Conservation (phyloP, 1,140 invertebrate species). For the Lineus longissimus region DNA sequence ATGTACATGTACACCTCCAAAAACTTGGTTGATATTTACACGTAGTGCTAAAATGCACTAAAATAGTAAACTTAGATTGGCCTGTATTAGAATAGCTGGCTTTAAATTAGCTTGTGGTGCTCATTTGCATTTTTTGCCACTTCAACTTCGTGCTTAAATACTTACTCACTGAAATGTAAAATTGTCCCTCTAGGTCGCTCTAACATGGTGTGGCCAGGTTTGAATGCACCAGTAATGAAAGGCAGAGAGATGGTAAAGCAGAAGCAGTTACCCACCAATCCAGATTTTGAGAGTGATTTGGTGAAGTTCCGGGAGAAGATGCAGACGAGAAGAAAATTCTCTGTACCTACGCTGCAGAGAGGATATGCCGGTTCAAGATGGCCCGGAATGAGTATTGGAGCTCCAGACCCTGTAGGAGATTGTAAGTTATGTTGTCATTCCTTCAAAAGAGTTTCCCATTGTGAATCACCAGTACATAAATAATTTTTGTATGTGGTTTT, state of each 20-base stretch:
- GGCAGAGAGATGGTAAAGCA: constrained; percentile 72
- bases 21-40: too few relatives aligned
- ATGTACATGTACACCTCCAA: too few relatives aligned
- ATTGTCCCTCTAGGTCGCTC: constrained; percentile 17
- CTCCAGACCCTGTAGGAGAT: constrained; percentile 74
- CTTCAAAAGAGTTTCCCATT: too few relatives aligned
- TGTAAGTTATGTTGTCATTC: too few relatives aligned
- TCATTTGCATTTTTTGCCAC: too few relatives aligned
- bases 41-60: too few relatives aligned
- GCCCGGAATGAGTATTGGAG: constrained; percentile 79
- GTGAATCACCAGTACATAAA: too few relatives aligned
- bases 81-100: background rate
- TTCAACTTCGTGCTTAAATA: too few relatives aligned
- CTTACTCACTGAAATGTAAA: too few relatives aligned
- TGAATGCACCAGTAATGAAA: constrained; percentile 76
- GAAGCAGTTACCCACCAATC: constrained; percentile 67
- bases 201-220: constrained; percentile 75
- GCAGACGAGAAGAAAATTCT: constrained; percentile 58
- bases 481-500: too few relatives aligned
- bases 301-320: constrained; percentile 69
- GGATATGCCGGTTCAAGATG: constrained; percentile 82
- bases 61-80: too few relatives aligned
- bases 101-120: background rate
- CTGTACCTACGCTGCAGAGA: constrained; percentile 74
- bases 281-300: constrained; percentile 68